Percentiles rank a stretch among this genome's conserved stretches.
phyloP scores from a whole-genome alignment of 2,113 vertebrate genomes.

The Paralichthys olivaceus region DNA sequence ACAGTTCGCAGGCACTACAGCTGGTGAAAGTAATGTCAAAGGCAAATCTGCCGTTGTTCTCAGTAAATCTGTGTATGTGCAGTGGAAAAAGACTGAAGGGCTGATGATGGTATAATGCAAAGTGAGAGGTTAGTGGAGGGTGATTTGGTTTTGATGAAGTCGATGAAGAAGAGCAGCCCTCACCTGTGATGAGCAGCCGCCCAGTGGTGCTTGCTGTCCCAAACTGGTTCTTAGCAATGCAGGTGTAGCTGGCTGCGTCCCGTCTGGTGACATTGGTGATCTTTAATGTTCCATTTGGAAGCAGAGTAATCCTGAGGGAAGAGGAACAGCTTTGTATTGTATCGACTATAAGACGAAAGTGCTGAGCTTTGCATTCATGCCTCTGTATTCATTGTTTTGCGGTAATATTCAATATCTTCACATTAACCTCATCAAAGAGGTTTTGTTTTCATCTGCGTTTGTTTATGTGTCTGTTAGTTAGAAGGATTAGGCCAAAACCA shows the following conservation, averaged over 20 bases:
- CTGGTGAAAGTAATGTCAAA: no score
- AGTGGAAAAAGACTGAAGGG: neutral
- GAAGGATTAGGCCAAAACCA: no score
- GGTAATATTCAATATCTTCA: neutral
- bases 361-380: no score
- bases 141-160: neutral
- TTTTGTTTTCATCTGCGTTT: no score
- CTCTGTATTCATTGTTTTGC: neutral
- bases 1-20: no score
- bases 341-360: neutral
- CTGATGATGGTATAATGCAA: no score
- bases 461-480: no score
- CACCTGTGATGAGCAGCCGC: constrained; percentile 89
- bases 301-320: constrained; percentile 81
- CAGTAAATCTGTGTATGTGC: neutral
- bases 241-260: constrained; percentile 89
- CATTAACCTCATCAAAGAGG: neutral
- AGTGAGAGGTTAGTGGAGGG: neutral
- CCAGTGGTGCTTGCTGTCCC: constrained; percentile 89
- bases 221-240: constrained; percentile 93
- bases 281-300: constrained; percentile 88
- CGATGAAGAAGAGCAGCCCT: constrained; percentile 14
- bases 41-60: neutral
- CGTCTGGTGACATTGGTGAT: constrained; percentile 89
- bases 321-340: constrained; percentile 9